Base-by-base conservation (phyloP, 2,888 invertebrate species). In the Netelia melanura region DNA sequence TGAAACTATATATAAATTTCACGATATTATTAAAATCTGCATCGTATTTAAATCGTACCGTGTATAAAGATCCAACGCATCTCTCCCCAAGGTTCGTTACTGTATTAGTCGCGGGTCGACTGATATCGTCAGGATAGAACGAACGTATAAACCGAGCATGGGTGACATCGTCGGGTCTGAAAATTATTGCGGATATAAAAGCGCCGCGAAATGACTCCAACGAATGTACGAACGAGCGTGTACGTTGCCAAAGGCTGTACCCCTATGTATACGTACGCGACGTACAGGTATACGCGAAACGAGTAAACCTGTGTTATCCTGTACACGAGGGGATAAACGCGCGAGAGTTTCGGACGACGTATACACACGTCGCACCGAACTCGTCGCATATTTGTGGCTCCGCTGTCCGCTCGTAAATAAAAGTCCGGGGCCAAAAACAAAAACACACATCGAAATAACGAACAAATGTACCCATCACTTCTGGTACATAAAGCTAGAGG, bases 391-490 rank as follows among this genome's bases (percentile, higher is more conserved):
- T 93, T 93, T 93, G 93, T 90, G 93, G 93, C 91, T 90, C 90
- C 86, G 89, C 90, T 91, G 91, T 93, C 92, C 92, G 91, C 91
- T 92, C 92, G 92, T 93, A 93, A 93, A 93, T 93, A 93, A 93
- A 79, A 93, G 91, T 91, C 89, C 86, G 87, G 88, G 86, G 48
- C 88, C 89, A 89, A 91, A 92, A 92, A 93, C 91, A 92, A 92
- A 91, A 92, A 92, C 90, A 79, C 48, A 91, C 89, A 89, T 89
- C 90, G 91, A 92, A 92, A 92, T 92, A 93, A 92, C 92, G 92
- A 93, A 93, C 92, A 92, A 93, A 93, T 91, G 92, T 91, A 91
- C 89, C 91, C 91, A 93, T 93, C 93, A 92, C 91, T 93, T 93
- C 92, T 93, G 93, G 91, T 92, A 93, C 93, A 93, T 93, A 93